Percentiles rank a stretch among this genome's conserved stretches.
phyloP scores from a whole-genome alignment of 1,140 invertebrate species.

The Zeugodacus cucurbitae region DNA sequence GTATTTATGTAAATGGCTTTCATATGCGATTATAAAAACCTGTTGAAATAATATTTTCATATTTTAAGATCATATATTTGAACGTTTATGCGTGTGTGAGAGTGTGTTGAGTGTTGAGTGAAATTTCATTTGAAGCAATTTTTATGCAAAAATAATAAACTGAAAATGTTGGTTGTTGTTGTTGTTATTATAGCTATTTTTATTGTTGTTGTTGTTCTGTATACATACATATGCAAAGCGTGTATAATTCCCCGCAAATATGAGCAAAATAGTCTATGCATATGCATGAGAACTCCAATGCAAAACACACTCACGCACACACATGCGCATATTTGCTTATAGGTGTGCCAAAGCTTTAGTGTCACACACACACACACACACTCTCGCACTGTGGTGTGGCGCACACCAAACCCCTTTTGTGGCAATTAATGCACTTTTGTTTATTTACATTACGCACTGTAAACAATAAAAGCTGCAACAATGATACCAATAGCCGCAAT shows the following conservation, averaged over 20 bases:
- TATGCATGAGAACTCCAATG: background rate
- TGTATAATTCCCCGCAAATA: background rate
- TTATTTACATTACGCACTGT: conserved; percentile 25
- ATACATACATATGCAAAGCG: background rate
- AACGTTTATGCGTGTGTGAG: background rate
- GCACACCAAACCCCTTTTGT: background rate
- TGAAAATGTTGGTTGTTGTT: background rate
- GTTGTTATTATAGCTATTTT: background rate
- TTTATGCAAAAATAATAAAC: conserved; percentile 1
- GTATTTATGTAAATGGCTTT: background rate
- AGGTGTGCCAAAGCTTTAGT: background rate
- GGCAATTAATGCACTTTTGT: conserved; percentile 16
- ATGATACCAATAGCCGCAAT: background rate
- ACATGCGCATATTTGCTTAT: background rate
- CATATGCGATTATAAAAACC: background rate
- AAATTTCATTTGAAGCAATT: background rate
- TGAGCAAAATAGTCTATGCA: background rate
- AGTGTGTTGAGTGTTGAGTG: too few species aligned
- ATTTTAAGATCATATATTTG: background rate
- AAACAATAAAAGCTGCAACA: conserved; percentile 5
- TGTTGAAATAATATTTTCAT: conserved; percentile 30
- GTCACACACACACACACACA: background rate
- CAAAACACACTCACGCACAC: background rate
- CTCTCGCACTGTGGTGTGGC: background rate
- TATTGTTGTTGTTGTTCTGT: too few species aligned